Conservation (phyloP, 2,888 invertebrate genomes). For the Gastracanthus pulcherrimus region DNA sequence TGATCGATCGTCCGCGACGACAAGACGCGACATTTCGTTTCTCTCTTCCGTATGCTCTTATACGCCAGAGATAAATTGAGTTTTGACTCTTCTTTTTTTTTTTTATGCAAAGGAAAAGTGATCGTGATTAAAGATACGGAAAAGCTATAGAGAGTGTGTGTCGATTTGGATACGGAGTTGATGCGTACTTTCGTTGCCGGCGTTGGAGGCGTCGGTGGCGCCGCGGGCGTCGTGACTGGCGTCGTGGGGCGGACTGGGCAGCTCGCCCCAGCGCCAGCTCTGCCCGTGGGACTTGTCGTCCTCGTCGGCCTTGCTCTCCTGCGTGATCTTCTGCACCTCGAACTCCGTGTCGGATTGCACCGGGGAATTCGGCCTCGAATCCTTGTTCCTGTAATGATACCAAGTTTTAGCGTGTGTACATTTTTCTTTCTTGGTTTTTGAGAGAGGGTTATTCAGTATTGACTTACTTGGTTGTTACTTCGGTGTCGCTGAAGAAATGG, state of each 20-base stretch:
- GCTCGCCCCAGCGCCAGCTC: conserved; percentile 95
- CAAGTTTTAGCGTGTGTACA: neutral
- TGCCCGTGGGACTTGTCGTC: conserved; percentile 78
- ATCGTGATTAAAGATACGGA: neutral
- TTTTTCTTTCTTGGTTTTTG: neutral
- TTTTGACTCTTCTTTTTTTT: no score
- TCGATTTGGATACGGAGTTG: neutral
- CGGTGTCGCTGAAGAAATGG: conserved; percentile 96
- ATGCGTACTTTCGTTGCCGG: conserved; percentile 71
- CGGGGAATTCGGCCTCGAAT: conserved; percentile 89
- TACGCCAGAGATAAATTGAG: no score
- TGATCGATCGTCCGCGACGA: neutral
- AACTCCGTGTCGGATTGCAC: conserved; percentile 97
- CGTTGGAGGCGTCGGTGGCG: conserved; percentile 58
- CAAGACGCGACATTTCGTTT: neutral
- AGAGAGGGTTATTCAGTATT: neutral
- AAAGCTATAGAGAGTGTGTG: neutral
- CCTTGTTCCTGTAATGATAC: conserved; percentile 71
- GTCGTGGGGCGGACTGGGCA: conserved; percentile 82
- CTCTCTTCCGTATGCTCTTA: neutral
- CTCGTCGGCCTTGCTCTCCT: conserved; percentile 76
- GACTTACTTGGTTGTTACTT: conserved; percentile 84
- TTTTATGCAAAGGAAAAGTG: neutral
- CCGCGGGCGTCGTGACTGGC: conserved; percentile 65
- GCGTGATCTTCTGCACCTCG: conserved; percentile 82